Evolutionary conservation across 2,797 vertebrate species (phyloP), one percentile per base, ranked within the genome.

Genomic region (Sebastes reedi): DNA sequence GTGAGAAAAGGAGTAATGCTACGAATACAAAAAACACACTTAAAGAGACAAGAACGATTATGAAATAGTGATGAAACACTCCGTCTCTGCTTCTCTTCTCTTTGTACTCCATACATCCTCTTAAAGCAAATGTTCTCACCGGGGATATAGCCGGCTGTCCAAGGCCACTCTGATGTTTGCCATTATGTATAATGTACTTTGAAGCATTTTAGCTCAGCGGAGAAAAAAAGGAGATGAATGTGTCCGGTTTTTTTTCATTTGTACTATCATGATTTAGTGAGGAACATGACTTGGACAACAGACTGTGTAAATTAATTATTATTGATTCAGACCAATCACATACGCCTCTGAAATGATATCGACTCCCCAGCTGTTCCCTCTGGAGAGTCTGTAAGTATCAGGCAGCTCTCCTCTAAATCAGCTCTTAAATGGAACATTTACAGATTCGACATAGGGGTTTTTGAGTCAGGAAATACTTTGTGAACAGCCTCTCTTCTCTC

Each of bases 281-380:
- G 65, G 64, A 79, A 75, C 36, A 77, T 55, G 39, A 70, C 67
- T 66, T 11, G 24, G 32, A 75, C 72, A 79, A 77, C 76, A 81
- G 78, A 83, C 84, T 72, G 20, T 61, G 52, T 84, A 85, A 91
- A 80, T 89, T 5, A 82, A 88, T 91, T 92, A 81, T 67, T 87
- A 93, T 90, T 87, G 87, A 93, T 91, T 73, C 54, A 67, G 50
- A 81, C 77, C 54, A 82, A 83, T 92, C 69, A 67, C 76, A 75
- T 67, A 71, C 3, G 54, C 73, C 56, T 68, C 42, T 82, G 65
- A 88, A 82, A 87, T 81, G 13, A 60, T 78, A 89, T 69, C 36
- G 80, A 89, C 81, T 77, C 29, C 62, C 52, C 62, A 77, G 68
- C 81, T 80, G 70, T 27, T 85, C 52, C 59, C 76, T 42, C 71